Conservation (phyloP, 2,113 vertebrate genomes). For the Pelodiscus sinensis region DNA sequence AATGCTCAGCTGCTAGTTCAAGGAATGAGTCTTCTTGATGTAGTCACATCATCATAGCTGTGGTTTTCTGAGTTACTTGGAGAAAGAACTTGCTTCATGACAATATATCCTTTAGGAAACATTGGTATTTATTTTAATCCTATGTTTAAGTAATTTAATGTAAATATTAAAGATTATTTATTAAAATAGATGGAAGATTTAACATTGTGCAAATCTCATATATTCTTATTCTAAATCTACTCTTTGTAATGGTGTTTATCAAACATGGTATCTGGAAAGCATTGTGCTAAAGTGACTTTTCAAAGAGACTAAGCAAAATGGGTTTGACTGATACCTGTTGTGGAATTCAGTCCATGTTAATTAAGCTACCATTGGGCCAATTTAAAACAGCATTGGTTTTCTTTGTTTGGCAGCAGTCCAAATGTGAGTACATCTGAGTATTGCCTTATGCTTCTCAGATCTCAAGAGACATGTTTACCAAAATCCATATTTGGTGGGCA, state of each 20-base stretch:
- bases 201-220: background rate
- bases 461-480: background rate
- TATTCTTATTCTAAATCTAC: background rate
- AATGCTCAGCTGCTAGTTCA: background rate
- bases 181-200: background rate
- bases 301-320: rapidly evolving
- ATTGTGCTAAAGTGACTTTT: background rate
- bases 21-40: conserved; percentile 11
- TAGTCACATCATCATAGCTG: rapidly evolving
- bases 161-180: background rate
- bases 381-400: background rate
- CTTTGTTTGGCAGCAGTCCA: background rate
- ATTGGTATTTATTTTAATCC: background rate
- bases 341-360: background rate
- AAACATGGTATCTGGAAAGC: background rate
- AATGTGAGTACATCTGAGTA: background rate
- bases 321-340: background rate
- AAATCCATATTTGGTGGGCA: rapidly evolving
- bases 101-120: background rate
- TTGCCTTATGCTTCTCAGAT: background rate
- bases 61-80: background rate
- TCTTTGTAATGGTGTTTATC: background rate
- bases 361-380: background rate
- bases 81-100: background rate
- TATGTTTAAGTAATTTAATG: background rate